Evolutionary conservation across 2,888 invertebrate species (phyloP).

Genomic region (Tetragonula carbonaria): DNA sequence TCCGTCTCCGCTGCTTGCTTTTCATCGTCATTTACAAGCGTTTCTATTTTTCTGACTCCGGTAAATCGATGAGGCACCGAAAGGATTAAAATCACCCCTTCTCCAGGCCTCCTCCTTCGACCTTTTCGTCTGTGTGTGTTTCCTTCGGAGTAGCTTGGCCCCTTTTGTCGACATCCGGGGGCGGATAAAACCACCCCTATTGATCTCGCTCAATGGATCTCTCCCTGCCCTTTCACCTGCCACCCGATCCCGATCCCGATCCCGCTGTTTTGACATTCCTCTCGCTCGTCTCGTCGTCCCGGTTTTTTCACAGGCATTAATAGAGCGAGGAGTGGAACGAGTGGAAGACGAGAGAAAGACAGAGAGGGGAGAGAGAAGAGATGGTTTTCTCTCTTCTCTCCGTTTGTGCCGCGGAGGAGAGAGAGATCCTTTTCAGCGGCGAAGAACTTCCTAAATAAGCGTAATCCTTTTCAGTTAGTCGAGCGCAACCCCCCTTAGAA

Average conservation of each 20-base stretch:
- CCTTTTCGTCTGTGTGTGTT: constrained; percentile 14
- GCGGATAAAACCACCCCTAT: constrained; percentile 73
- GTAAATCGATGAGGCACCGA: constrained; percentile 69
- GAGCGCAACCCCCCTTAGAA: constrained; percentile 41
- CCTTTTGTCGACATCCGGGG: constrained; percentile 61
- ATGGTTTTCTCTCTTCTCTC: constrained; percentile 1
- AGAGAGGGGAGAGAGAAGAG: neutral
- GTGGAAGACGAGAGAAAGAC: no score
- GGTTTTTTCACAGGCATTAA: constrained; percentile 58
- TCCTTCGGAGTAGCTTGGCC: constrained; percentile 53
- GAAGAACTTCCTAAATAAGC: constrained; percentile 59
- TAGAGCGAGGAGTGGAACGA: constrained; percentile 27
- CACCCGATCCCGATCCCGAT: constrained; percentile 43
- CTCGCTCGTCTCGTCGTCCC: constrained; percentile 61
- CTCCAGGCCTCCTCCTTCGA: constrained; percentile 19
- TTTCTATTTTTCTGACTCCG: constrained; percentile 73
- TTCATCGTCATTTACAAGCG: constrained; percentile 70
- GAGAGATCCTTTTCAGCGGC: constrained; percentile 47
- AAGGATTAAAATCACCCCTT: constrained; percentile 71
- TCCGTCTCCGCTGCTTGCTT: constrained; percentile 48
- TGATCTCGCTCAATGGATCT: constrained; percentile 73
- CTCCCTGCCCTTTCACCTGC: constrained; percentile 69
- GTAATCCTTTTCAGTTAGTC: constrained; percentile 61
- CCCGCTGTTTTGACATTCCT: constrained; percentile 76
- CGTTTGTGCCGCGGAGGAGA: neutral